Base-by-base conservation (phyloP, 2,113 vertebrate species). In the Odocoileus hemionus region DNA sequence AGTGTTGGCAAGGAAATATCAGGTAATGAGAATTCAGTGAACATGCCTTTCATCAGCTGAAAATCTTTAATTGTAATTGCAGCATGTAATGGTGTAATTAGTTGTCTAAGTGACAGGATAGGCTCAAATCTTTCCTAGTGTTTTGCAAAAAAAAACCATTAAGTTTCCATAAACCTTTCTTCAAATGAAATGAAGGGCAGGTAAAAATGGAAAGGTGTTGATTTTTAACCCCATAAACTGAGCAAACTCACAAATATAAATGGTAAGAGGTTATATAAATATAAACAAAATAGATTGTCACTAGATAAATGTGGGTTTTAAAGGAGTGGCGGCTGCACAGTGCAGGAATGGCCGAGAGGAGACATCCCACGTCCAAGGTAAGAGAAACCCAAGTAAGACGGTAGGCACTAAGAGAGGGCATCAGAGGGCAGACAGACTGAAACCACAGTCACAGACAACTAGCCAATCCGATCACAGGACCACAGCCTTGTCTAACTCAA, bases 41-140 rank as follows among this genome's bases (percentile, higher is more conserved):
- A 98, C 96, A 98, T 96, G 96, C 80, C 95, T 98, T 99, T 99
- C 98, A 98, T 98, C 97, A 98, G 94, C 97, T 98, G 98, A 98
- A 98, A 99, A 98, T 99, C 98, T 98, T 98, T 98, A 99, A 99
- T 99, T 99, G 98, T 99, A 99, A 99, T 99, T 99, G 98, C 98
- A 98, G 97, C 89, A 98, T 98, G 98, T 98, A 99, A 98, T 98
- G 89, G 97, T 98, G 93, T 98, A 99, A 99, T 99, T 99, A 99
- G 98, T 97, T 98, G 96, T 98, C 98, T 98, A 98, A 98, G 96
- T 98, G 97, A 98, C 96, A 99, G 88, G 95, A 98, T 98, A 97
- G 97, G 91, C 95, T 98, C 98, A 98, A 98, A 98, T 98, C 39
- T 98, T 97, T 98, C 91, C 96, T 76, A 96, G 92, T 70, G 17